Evolutionary conservation across 1,140 invertebrate genomes (phyloP), one percentile per base, ranked within the genome.

Genomic region (Geopemphigus sp.): DNA sequence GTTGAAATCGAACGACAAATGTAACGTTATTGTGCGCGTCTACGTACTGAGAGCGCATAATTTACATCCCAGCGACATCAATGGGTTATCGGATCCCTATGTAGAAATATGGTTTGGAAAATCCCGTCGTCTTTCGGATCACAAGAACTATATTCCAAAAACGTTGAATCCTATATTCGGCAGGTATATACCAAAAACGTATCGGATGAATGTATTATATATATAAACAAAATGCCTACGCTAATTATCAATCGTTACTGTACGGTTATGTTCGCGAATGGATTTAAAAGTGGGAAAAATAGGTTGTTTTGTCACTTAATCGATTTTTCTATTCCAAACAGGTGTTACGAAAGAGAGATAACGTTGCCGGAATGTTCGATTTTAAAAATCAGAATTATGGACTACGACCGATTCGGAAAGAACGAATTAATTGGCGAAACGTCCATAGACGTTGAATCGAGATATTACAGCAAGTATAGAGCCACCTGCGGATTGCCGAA

Each of bases 391-490:
- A 88, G 91, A 81, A 87, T 97, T 0, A 92, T 90, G 85, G 94
- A 96, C 84, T 91, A 90, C 84, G 94, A 95, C 83, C 83, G 88
- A 19, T 86, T 90, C 1, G 87, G 89, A 6, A 85, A 86, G 3
- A 93, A 96, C 84, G 93, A 95, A 84, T 84, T 95, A 3, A 95
- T 97, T 82, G 95, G 95, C 0, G 90, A 91, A 83, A 96, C 94
- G 0, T 88, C 87, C 82, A 91, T 97, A 76, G 95, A 97, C 84
- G 86, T 97, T 29, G 95, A 97, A 86, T 93, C 95, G 85, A 88
- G 95, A 81, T 94, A 92, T 84, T 94, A 93, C 83, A 92, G 90
- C 15, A 88, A 88, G 82, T 92, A 96, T 84, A 87, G 93, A 61
- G 93, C 91, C 1, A 88, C 88, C 10, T 94, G 94, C 84, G 95